Evolutionary conservation across 2,888 invertebrate species (phyloP).

Genomic region (Bellardia pandia): DNA sequence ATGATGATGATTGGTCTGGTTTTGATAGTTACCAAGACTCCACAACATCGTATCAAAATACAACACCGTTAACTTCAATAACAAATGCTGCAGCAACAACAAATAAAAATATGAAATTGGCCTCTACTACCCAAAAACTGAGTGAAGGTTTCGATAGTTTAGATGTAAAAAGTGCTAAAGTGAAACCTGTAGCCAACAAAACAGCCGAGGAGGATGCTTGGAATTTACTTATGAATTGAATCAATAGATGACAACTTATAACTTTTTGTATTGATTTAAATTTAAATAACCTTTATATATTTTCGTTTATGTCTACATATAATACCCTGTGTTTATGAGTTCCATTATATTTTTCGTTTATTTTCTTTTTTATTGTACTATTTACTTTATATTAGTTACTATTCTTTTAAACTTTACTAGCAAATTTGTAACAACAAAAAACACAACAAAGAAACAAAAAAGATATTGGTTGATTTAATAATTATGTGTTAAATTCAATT

Average conservation of each 20-base stretch:
- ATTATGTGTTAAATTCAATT: constrained; percentile 52
- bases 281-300: constrained; percentile 16
- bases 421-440: constrained; percentile 49
- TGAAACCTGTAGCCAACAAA: constrained; percentile 76
- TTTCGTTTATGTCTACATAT: constrained; percentile 11
- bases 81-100: constrained; percentile 54
- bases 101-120: constrained; percentile 79
- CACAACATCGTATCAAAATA: constrained; percentile 80
- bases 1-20: constrained; percentile 83
- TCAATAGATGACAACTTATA: background rate
- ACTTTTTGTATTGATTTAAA: constrained; percentile 28
- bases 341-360: constrained; percentile 32
- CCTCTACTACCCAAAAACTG: constrained; percentile 79
- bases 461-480: constrained; percentile 34
- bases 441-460: background rate
- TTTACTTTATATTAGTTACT: constrained; percentile 30
- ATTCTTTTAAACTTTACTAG: constrained; percentile 41
- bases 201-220: constrained; percentile 87
- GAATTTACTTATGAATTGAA: constrained; percentile 87
- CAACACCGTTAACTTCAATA: constrained; percentile 66
- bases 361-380: constrained; percentile 7
- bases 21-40: constrained; percentile 82
- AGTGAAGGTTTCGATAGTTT: constrained; percentile 82
- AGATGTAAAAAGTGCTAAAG: constrained; percentile 82
- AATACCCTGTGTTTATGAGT: constrained; percentile 29